Evolutionary conservation across 2,888 invertebrate species (phyloP), one percentile per base, ranked within the genome.

Genomic region (Deilephila porcellus): DNA sequence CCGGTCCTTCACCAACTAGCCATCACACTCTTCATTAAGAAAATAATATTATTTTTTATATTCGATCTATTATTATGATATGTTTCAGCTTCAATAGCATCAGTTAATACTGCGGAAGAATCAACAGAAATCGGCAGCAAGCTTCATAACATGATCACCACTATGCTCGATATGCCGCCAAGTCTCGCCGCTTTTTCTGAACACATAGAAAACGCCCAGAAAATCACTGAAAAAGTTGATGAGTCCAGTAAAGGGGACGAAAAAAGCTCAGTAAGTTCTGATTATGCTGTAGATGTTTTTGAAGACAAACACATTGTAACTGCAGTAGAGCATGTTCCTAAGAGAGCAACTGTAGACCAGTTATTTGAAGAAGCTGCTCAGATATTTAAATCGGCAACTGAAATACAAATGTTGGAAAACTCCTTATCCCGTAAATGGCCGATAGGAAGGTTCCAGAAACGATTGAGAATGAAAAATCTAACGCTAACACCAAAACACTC

Each of bases 401-500:
- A 90, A 74, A 73, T 91, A 32, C 82, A 86, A 72, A 85, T 83
- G 70, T 77, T 90, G 20, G 88, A 89, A 77, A 87, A 86, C 72
- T 86, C 87, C 3, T 78, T 92, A 60, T 81, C 85, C 76, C 81
- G 81, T 20, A 86, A 85, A 74, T 79, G 90, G 37, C 85, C 91
- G 2, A 79, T 80, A 25, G 90, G 90, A 4, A 76, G 84, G 6
- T 90, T 91, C 78, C 88, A 86, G 56, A 91, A 91, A 73, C 86
- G 88, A 14, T 80, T 90, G 75, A 86, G 87, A 76, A 82, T 90
- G 0, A 90, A 90, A 79, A 90, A 90, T 70, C 80, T 90, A 62
- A 90, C 88, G 0, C 81, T 92, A 71, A 88, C 91, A 5, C 91
- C 93, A 1, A 91, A 91, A 77, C 87, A 87, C 73, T 91, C 93